Evolutionary conservation across 53 echinoderm and acorn worm species (phyloP), one percentile per base, ranked within the genome.

Genomic region (Paracentrotus lividus): DNA sequence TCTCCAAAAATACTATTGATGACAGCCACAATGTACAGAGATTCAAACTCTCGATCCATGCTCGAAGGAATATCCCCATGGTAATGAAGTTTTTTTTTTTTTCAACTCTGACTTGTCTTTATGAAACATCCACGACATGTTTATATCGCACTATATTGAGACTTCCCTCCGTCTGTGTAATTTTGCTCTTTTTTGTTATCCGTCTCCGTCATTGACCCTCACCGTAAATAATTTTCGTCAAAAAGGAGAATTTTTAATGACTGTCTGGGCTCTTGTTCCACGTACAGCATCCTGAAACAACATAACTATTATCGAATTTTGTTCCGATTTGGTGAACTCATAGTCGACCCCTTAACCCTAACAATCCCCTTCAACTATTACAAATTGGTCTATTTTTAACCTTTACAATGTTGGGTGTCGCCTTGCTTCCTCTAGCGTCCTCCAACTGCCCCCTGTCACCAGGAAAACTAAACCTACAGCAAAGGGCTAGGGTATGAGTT

Each of bases 251-350:
- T n/a, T 45, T 3, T 81, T 81, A 45, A 81, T 81, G 81, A 47
- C 47, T 47, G 81, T 81, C 81, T 81, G 81, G 42, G 81, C 81
- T 81, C 42, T 45, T 81, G 81, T 76, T 40, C 76, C 76, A 13
- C 40, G 36, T 38, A n/a, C n/a, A 3, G 13, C 81, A n/a, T 81
- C 81, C 81, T 81, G 81, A n/a, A 47, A 2, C 44, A 15, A 81
- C 9, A 27, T 26, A 10, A 45, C 47, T 45, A 45, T 81, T 45
- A 81, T 47, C 81, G 81, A 81, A n/a, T 45, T 81, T 47, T 47
- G 27, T 81, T 24, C 81, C 12, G 45, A 0, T 45, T 24, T 27
- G 44, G n/a, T n/a, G 44, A 47, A 81, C 47, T 81, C 81, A 81
- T 47, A n/a, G 8, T 81, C 13, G 47, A 81, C n/a, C 45, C 8